Percentiles rank a stretch among this genome's conserved stretches.
Evolutionary conservation across 2,888 invertebrate genomes (phyloP).

Genomic region (Drosophila prostipennis): DNA sequence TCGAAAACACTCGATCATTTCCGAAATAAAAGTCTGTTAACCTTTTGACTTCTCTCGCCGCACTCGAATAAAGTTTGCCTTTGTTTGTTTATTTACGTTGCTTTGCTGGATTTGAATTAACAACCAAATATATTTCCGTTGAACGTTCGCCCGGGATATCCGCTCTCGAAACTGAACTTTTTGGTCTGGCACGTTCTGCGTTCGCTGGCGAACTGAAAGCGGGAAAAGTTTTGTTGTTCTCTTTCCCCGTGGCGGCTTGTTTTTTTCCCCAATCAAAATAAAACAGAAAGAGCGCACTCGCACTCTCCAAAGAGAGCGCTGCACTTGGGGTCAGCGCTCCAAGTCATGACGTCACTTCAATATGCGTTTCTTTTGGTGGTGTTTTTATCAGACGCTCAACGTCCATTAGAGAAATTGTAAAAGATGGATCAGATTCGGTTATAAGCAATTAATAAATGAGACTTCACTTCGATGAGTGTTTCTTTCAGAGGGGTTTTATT

Average conservation of each 20-base stretch:
- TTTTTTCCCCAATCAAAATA: constrained; percentile 17
- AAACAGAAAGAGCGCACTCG: constrained; percentile 7
- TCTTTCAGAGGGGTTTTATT: too few species aligned
- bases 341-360: constrained; percentile 36
- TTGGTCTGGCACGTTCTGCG: constrained; percentile 73
- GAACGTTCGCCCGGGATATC: constrained; percentile 25
- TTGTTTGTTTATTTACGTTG: constrained; percentile 33
- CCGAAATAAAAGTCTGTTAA: constrained; percentile 54
- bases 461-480: too few species aligned
- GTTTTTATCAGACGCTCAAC: constrained; percentile 2
- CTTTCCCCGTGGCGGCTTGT: constrained; percentile 15
- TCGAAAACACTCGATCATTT: constrained; percentile 15
- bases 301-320: constrained; percentile 43
- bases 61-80: constrained; percentile 16
- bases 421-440: not conserved
- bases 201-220: constrained; percentile 75
- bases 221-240: constrained; percentile 59
- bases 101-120: constrained; percentile 31
- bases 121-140: constrained; percentile 41
- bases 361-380: not conserved
- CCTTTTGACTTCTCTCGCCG: constrained; percentile 59
- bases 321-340: constrained; percentile 55
- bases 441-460: not conserved
- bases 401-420: not conserved
- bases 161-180: constrained; percentile 34